phyloP scores from a whole-genome alignment of 1,140 invertebrate genomes.

The Lepidurus packardi region DNA sequence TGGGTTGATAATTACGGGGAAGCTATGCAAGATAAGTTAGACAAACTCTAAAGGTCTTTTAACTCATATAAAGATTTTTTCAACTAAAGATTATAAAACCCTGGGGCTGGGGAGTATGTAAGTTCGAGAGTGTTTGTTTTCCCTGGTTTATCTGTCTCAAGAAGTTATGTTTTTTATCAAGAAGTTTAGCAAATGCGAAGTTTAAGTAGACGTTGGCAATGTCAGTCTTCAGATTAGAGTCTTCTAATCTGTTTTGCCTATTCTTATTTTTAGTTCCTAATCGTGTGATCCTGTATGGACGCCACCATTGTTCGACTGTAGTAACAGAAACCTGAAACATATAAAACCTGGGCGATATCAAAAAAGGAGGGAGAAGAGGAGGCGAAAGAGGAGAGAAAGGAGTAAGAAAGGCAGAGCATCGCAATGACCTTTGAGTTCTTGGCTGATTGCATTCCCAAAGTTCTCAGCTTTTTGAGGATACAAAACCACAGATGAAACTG shows the following conservation, averaged over 20 bases:
- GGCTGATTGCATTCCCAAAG: not conserved
- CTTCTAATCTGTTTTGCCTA: not conserved
- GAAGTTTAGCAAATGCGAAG: not conserved
- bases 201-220: not conserved
- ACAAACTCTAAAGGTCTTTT: not conserved
- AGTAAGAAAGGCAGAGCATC: not conserved
- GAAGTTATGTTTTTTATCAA: too few species aligned
- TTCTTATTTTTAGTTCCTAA: not conserved
- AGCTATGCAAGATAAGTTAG: not conserved
- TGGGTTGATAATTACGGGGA: not conserved
- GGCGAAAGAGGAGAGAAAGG: not conserved
- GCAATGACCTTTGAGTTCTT: not conserved
- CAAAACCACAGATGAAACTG: slow-evolving; percentile 4
- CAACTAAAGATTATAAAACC: too few species aligned
- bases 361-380: not conserved
- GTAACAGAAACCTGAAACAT: not conserved
- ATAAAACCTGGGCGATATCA: slow-evolving; percentile 8
- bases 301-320: not conserved
- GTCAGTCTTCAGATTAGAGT: not conserved
- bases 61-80: too few species aligned
- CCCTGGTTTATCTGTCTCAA: too few species aligned
- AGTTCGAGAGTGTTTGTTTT: slow-evolving; percentile 4
- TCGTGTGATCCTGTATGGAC: not conserved
- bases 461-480: slow-evolving; percentile 10
- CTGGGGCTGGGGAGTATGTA: not conserved